Evolutionary conservation across 92 coral and sea anemone species (phyloP).

Genomic region (Hydrozoanthus gracilis): DNA sequence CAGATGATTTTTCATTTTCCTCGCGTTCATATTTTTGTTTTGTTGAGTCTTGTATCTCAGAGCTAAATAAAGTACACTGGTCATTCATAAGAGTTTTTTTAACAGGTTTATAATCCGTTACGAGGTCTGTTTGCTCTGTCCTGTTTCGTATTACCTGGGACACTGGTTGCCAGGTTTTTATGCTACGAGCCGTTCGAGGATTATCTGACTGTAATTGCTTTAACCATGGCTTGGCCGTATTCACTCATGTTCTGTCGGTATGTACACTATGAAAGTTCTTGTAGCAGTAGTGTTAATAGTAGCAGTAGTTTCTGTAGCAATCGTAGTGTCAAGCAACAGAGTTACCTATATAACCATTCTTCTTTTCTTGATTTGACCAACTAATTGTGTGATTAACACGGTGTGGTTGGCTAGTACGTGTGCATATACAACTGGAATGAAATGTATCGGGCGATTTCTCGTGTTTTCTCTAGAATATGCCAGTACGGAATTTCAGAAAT

Average conservation of each 20-base stretch:
- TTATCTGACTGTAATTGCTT: slow-evolving; percentile 71
- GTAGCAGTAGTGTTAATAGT: background rate
- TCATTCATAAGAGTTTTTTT: background rate
- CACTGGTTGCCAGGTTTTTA: slow-evolving; percentile 65
- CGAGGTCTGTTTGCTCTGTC: slow-evolving; percentile 80
- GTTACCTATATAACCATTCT: too few species aligned
- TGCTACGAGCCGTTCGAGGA: slow-evolving; percentile 68
- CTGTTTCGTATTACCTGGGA: slow-evolving; percentile 67
- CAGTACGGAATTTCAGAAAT: too few species aligned
- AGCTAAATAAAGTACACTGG: background rate
- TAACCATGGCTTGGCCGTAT: slow-evolving; percentile 87
- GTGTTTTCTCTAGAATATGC: too few species aligned
- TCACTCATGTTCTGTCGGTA: slow-evolving; percentile 86
- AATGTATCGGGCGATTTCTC: too few species aligned
- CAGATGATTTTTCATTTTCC: too few species aligned
- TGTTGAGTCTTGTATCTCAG: background rate
- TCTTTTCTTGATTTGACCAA: too few species aligned
- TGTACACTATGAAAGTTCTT: background rate
- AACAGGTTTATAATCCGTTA: slow-evolving; percentile 82
- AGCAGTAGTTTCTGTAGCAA: background rate
- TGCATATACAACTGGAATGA: too few species aligned
- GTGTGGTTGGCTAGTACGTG: too few species aligned
- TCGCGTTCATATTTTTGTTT: too few species aligned
- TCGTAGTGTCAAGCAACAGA: background rate
- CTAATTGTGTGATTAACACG: too few species aligned